phyloP scores from a whole-genome alignment of 35 echinoderm and acorn worm species.

The Ptychodera flava region DNA sequence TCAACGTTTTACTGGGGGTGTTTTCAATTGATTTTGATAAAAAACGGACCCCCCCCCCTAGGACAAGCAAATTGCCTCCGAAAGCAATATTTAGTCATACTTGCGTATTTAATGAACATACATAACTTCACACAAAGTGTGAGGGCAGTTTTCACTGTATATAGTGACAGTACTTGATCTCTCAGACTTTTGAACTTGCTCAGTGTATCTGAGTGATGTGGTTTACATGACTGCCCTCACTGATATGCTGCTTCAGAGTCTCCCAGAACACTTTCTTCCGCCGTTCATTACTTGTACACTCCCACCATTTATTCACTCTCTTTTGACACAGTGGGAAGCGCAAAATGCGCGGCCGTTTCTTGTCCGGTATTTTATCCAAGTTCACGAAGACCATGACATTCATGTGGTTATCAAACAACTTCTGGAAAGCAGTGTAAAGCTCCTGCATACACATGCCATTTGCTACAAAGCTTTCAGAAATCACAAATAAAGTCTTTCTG shows the following conservation, averaged over 20 bases:
- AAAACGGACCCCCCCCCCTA: too few relatives aligned
- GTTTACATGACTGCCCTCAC: background rate
- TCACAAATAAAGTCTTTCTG: background rate
- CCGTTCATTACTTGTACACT: background rate
- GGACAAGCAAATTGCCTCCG: too few relatives aligned
- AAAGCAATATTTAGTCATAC: too few relatives aligned
- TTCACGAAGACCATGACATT: background rate
- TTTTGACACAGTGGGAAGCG: background rate
- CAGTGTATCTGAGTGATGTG: background rate
- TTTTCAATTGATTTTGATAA: too few relatives aligned
- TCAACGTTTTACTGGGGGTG: too few relatives aligned
- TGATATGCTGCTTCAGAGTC: background rate
- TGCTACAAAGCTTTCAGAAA: background rate
- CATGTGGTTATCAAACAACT: background rate
- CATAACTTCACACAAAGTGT: too few relatives aligned
- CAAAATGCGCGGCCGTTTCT: background rate
- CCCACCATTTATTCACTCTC: background rate
- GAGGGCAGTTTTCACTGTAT: too few relatives aligned
- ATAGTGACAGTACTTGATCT: too few relatives aligned
- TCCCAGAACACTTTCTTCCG: background rate
- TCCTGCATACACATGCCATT: background rate
- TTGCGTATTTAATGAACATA: too few relatives aligned
- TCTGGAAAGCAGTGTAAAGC: background rate
- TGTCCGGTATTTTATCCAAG: background rate
- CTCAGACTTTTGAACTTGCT: background rate